Percentiles rank a stretch among this genome's conserved stretches.
phyloP scores from a whole-genome alignment of 2,888 invertebrate species.

The Trachelus tabidus region DNA sequence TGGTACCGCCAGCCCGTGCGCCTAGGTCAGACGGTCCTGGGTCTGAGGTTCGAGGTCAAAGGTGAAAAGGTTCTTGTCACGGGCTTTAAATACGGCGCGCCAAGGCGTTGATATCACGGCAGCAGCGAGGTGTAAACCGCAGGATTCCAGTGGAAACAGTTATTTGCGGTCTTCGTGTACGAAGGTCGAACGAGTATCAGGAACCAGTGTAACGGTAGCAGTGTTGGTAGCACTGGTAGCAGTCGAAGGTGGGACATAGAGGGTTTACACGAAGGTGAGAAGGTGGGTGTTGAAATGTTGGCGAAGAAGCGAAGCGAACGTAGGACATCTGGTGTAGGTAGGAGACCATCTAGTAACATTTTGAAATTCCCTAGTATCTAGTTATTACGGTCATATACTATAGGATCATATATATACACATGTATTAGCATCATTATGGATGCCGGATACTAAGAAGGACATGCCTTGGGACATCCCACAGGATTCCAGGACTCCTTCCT shows the following conservation, averaged over 20 bases:
- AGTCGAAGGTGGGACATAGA: no score
- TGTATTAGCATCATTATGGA: background rate
- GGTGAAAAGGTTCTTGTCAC: no score
- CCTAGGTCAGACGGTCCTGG: no score
- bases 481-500: conserved; percentile 27
- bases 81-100: conserved; percentile 30
- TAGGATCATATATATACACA: no score
- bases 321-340: no score
- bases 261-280: background rate
- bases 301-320: background rate
- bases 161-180: conserved; percentile 53
- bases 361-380: conserved; percentile 6
- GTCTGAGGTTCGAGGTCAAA: no score
- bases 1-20: no score
- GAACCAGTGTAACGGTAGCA: conserved; percentile 3
- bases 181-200: conserved; percentile 1
- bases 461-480: background rate
- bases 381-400: no score
- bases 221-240: no score
- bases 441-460: background rate
- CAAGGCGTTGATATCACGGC: conserved; percentile 51
- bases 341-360: background rate
- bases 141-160: conserved; percentile 58
- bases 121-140: conserved; percentile 54
- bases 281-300: no score